Conservation (phyloP, 1,140 invertebrate species). For the Bombus waltoni region DNA sequence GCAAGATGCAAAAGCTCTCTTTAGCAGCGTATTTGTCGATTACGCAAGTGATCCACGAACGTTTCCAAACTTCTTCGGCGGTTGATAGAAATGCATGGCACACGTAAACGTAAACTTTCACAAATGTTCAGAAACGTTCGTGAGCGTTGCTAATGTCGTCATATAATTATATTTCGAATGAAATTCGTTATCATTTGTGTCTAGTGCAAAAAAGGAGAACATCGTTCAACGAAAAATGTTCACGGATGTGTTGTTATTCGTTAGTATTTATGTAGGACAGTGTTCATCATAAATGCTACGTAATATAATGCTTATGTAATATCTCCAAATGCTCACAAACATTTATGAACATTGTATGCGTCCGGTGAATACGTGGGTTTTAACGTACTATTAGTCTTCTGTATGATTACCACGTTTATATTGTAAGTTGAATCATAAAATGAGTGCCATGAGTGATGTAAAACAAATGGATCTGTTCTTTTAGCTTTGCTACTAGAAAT, state of each 20-base stretch:
- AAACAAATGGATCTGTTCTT: constrained; percentile 42
- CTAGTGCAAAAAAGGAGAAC: neutral
- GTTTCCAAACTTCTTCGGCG: neutral
- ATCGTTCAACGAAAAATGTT: neutral
- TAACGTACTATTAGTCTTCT: constrained; percentile 47
- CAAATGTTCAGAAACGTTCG: neutral
- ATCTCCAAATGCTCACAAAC: neutral
- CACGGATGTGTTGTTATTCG: neutral
- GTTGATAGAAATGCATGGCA: neutral
- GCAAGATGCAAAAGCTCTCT: constrained; percentile 58
- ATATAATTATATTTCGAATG: neutral
- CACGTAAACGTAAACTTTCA: neutral
- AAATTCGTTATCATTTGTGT: neutral
- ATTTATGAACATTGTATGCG: neutral
- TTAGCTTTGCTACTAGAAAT: constrained; percentile 34
- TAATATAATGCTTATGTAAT: neutral
- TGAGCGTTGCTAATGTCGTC: neutral
- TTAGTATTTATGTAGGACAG: neutral
- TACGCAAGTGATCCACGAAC: neutral
- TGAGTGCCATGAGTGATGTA: constrained; percentile 61
- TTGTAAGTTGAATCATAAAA: constrained; percentile 46
- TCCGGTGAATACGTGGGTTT: neutral
- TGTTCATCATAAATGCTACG: neutral
- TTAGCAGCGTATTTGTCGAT: constrained; percentile 1
- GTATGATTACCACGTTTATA: constrained; percentile 51